A percentile compares a stretch with the other conserved stretches of the same genome.
phyloP scores from a whole-genome alignment of 1,140 invertebrate genomes.

The Drosophila sucinea region DNA sequence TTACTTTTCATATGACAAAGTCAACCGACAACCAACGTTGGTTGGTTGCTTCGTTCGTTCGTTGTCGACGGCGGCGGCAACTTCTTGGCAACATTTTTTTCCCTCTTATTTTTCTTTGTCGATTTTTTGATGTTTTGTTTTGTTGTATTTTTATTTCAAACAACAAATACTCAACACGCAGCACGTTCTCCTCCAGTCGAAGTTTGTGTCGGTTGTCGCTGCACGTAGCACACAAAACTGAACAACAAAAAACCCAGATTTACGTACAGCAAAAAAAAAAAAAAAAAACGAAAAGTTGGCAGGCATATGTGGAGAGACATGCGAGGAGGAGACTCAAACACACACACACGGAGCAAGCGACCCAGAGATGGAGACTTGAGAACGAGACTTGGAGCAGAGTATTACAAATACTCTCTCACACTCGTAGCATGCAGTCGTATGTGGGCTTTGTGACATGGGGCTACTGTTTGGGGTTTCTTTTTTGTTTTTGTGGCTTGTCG shows the following conservation, averaged over 20 bases:
- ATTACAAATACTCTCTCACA: conserved; percentile 10
- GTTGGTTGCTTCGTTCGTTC: conserved; percentile 21
- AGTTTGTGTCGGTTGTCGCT: conserved; percentile 47
- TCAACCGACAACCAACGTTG: conserved; percentile 59
- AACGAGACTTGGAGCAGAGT: conserved; percentile 18
- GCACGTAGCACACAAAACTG: conserved; percentile 63
- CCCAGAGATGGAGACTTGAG: neutral
- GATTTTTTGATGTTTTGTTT: conserved; percentile 23
- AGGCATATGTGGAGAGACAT: conserved; percentile 43
- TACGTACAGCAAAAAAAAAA: conserved; percentile 53
- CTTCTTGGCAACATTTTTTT: conserved; percentile 68
- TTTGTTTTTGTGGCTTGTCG: conserved; percentile 59
- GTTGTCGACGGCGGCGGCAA: conserved; percentile 44
- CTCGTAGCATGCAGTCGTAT: conserved; percentile 2
- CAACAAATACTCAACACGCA: conserved; percentile 74
- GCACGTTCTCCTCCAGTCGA: conserved; percentile 58
- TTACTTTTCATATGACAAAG: conserved; percentile 81
- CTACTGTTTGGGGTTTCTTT: conserved; percentile 67
- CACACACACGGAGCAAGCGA: conserved; percentile 4
- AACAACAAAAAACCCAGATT: conserved; percentile 63
- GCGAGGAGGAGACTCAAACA: conserved; percentile 11
- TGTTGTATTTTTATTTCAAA: conserved; percentile 38
- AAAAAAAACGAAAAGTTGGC: conserved; percentile 55
- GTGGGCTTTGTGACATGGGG: conserved; percentile 60
- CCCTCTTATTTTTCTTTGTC: conserved; percentile 10